Conservation (phyloP, 1,140 invertebrate genomes). For the Halesus radiatus region DNA sequence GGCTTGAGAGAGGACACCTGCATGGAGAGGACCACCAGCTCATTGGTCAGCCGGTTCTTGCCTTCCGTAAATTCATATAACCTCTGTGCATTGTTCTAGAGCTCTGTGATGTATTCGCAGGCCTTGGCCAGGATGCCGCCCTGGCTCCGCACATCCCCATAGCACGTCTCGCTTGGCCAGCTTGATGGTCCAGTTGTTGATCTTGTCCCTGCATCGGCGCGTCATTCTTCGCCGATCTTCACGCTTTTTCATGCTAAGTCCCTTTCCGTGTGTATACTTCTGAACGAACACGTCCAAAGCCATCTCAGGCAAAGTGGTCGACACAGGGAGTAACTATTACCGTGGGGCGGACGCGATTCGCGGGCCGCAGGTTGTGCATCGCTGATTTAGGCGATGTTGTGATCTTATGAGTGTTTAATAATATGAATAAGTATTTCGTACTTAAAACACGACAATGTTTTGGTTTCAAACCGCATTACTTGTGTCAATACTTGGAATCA, state of each 20-base stretch:
- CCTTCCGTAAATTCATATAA: constrained; percentile 66
- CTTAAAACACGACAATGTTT: too few relatives aligned
- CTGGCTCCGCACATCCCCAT: constrained; percentile 84
- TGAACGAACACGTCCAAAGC: too few relatives aligned
- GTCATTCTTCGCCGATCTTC: constrained; percentile 88
- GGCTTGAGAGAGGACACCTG: constrained; percentile 64
- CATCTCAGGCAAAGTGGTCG: too few relatives aligned
- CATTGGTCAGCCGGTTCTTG: constrained; percentile 66
- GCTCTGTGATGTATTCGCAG: constrained; percentile 94
- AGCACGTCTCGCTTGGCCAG: constrained; percentile 77
- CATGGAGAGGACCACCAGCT: constrained; percentile 66
- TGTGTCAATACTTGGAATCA: too few relatives aligned
- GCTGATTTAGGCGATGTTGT: too few relatives aligned
- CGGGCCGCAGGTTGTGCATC: too few relatives aligned
- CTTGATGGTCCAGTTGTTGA: constrained; percentile 96
- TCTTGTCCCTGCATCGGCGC: constrained; percentile 88
- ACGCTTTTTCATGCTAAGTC: constrained; percentile 60
- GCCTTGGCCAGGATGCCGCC: constrained; percentile 96
- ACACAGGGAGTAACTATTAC: too few relatives aligned
- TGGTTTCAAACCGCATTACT: too few relatives aligned
- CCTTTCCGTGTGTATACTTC: constrained; percentile 32
- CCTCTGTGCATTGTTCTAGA: constrained; percentile 83
- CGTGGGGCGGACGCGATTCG: too few relatives aligned
- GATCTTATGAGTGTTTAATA: too few relatives aligned
- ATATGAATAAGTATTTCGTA: too few relatives aligned